Conservation (phyloP, 2,888 invertebrate genomes). For the Uloborus plumipes region DNA sequence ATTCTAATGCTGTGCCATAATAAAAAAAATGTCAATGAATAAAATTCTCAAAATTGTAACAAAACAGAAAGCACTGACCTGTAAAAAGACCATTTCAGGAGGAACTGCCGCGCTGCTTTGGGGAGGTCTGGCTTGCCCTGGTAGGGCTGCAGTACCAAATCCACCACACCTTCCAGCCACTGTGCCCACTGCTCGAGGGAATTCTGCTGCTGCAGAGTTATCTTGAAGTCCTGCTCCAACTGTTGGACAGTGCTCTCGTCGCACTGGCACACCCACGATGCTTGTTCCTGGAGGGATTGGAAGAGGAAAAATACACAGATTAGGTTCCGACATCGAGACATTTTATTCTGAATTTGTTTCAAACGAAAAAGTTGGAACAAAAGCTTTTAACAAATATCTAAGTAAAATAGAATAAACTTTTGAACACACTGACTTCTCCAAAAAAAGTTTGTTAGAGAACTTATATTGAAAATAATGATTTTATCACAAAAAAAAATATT, state of each 20-base stretch:
- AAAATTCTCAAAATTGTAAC: background rate
- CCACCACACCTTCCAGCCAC: conserved; percentile 95
- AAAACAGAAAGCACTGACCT: conserved; percentile 74
- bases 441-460: too few relatives aligned
- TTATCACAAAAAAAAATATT: too few relatives aligned
- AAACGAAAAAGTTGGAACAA: too few relatives aligned
- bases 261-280: conserved; percentile 98
- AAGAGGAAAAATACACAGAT: background rate
- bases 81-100: conserved; percentile 99
- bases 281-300: conserved; percentile 79
- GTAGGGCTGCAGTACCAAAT: conserved; percentile 88
- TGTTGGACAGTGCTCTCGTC: conserved; percentile 86
- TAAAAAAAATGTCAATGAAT: too few relatives aligned
- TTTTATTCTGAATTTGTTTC: too few relatives aligned
- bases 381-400: too few relatives aligned
- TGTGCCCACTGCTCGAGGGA: conserved; percentile 97
- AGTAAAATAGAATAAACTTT: background rate
- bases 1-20: too few relatives aligned
- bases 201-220: conserved; percentile 83
- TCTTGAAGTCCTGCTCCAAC: conserved; percentile 90
- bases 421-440: too few relatives aligned
- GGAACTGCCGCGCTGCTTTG: conserved; percentile 89
- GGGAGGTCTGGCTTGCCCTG: conserved; percentile 82
- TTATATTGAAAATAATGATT: too few relatives aligned
- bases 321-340: too few relatives aligned